Conservation (phyloP, 2,797 vertebrate species). For the Tamandua tetradactyla region DNA sequence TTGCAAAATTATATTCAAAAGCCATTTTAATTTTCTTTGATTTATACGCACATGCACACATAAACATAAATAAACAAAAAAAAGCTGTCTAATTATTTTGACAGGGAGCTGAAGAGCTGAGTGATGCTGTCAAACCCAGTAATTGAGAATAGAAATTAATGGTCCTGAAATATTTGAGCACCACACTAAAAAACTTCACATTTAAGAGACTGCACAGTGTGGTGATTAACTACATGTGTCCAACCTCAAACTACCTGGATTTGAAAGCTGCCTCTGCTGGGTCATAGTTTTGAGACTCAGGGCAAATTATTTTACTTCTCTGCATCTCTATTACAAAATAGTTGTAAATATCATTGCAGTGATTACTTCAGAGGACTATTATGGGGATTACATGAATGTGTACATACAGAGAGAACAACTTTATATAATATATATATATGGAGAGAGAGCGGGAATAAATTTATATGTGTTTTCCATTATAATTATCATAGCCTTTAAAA, state of each 20-base stretch:
- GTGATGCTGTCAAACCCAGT: neutral
- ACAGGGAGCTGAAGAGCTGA: neutral
- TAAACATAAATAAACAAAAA: neutral
- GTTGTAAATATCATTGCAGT: neutral
- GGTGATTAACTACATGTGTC: neutral
- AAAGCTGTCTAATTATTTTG: neutral
- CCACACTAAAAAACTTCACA: neutral
- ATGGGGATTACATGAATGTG: neutral
- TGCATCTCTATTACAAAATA: neutral
- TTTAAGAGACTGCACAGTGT: neutral
- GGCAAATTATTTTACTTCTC: neutral
- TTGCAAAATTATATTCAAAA: conserved; percentile 2
- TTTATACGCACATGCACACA: neutral
- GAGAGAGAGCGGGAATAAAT: no score
- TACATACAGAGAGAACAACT: no score
- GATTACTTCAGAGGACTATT: neutral
- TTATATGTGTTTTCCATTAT: neutral
- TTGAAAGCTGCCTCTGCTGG: neutral
- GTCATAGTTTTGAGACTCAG: neutral
- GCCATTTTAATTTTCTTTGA: neutral
- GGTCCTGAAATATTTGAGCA: neutral
- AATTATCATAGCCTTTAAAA: neutral
- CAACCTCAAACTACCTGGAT: neutral
- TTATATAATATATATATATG: no score
- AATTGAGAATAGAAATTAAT: neutral